These are phyloP conservation scores for Drosophila histrio DNA, from an alignment of 2,888 invertebrate genomes.

Conservation along the genomic window DNA sequence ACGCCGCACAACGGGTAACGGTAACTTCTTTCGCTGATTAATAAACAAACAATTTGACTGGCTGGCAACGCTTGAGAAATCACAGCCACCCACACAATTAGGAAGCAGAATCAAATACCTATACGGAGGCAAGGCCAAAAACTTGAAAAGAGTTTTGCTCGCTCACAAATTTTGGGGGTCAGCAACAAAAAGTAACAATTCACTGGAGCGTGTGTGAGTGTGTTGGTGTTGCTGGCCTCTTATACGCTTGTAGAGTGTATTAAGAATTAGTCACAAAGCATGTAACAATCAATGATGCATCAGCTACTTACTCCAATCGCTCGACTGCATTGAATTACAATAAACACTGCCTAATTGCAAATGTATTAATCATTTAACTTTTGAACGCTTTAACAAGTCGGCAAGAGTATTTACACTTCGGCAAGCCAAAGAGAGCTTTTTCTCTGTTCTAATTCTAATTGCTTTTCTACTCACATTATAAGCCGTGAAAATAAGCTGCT, in stretches of 20 bases:
- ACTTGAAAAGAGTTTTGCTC: constrained; percentile 38
- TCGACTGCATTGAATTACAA: not conserved
- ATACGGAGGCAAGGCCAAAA: constrained; percentile 40
- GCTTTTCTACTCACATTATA: constrained; percentile 81
- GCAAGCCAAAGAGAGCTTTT: not conserved
- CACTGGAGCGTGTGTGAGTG: constrained; percentile 23
- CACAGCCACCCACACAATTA: constrained; percentile 70
- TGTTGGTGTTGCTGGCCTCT: constrained; percentile 36
- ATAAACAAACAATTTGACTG: constrained; percentile 59
- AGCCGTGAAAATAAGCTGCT: constrained; percentile 83
- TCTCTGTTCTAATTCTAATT: constrained; percentile 5
- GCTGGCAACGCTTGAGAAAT: constrained; percentile 63
- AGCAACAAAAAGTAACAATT: constrained; percentile 32
- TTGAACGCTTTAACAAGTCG: not conserved
- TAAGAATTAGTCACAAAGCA: not conserved
- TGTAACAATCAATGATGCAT: constrained; percentile 1
- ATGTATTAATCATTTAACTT: not conserved
- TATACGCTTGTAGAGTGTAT: constrained; percentile 28
- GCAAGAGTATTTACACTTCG: constrained; percentile 44
- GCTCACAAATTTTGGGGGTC: constrained; percentile 52
- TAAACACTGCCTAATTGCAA: not conserved
- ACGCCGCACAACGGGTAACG: constrained; percentile 40
- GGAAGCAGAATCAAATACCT: constrained; percentile 56
- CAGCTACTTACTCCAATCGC: constrained; percentile 2
- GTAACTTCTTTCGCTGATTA: constrained; percentile 58